A percentile compares a stretch with the other conserved stretches of the same genome.
phyloP scores from a whole-genome alignment of 2,888 invertebrate genomes.

The Metopia argyrocephala region DNA sequence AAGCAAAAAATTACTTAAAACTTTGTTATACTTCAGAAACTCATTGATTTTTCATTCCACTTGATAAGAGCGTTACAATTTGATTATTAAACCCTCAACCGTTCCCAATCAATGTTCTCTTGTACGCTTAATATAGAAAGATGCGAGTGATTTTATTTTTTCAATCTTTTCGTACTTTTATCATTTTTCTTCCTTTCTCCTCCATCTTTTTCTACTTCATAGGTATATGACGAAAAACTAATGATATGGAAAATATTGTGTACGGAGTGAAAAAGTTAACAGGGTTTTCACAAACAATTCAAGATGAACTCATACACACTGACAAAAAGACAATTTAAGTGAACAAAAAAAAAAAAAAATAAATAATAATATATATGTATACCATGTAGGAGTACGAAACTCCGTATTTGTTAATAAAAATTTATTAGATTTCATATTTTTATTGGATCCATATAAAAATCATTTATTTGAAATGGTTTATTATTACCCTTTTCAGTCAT shows the following conservation, averaged over 20 bases:
- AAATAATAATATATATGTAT: too few species aligned
- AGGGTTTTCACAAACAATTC: not conserved
- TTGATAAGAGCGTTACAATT: constrained; percentile 25
- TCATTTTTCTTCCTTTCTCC: not conserved
- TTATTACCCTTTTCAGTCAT: too few species aligned
- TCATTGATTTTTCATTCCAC: constrained; percentile 50
- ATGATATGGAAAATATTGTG: constrained; percentile 59
- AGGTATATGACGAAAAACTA: constrained; percentile 28
- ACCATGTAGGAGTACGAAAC: too few species aligned
- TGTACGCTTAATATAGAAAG: not conserved
- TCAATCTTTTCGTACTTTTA: not conserved
- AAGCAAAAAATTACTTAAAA: constrained; percentile 51
- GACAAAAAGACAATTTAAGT: too few species aligned
- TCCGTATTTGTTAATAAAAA: too few species aligned
- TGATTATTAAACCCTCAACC: constrained; percentile 22
- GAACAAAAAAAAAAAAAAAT: too few species aligned
- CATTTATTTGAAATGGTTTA: too few species aligned
- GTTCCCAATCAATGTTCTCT: not conserved
- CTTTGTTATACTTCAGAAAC: constrained; percentile 52
- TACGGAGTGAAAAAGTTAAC: constrained; percentile 24
- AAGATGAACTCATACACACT: not conserved
- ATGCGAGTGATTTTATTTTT: too few species aligned
- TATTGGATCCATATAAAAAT: too few species aligned
- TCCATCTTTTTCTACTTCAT: not conserved
- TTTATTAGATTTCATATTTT: too few species aligned